phyloP scores from a whole-genome alignment of 2,113 vertebrate species.

The Arizona elegans region DNA sequence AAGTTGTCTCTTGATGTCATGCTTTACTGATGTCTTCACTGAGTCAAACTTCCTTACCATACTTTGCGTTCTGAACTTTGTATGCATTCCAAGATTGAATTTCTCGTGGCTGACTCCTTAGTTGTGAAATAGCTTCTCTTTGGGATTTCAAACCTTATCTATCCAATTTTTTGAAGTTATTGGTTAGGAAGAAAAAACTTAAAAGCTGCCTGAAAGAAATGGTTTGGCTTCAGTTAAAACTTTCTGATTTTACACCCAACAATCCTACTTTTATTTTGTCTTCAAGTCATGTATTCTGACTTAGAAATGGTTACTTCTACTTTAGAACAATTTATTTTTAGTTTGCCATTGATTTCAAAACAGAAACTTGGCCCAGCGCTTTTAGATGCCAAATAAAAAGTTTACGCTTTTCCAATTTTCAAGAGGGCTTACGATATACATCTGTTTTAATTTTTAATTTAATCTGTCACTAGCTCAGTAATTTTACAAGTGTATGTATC shows the following conservation, averaged over 20 bases:
- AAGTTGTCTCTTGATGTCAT: background rate
- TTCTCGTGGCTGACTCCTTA: background rate
- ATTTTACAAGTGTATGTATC: no score
- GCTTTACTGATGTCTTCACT: background rate
- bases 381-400: background rate
- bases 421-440: background rate
- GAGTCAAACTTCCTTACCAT: constrained; percentile 1
- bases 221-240: background rate
- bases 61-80: background rate
- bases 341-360: background rate
- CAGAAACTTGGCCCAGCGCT: background rate
- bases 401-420: background rate
- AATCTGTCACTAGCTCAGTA: no score
- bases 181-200: background rate
- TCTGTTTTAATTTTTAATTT: background rate
- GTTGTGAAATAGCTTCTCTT: background rate
- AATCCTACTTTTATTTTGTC: background rate
- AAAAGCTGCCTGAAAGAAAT: background rate
- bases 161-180: background rate
- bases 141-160: background rate
- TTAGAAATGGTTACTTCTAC: background rate
- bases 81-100: constrained; percentile 48
- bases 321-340: background rate
- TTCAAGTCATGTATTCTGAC: background rate
- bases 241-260: background rate